Evolutionary conservation across 2,888 invertebrate genomes (phyloP).

Genomic region (Eupelmus urozonus): DNA sequence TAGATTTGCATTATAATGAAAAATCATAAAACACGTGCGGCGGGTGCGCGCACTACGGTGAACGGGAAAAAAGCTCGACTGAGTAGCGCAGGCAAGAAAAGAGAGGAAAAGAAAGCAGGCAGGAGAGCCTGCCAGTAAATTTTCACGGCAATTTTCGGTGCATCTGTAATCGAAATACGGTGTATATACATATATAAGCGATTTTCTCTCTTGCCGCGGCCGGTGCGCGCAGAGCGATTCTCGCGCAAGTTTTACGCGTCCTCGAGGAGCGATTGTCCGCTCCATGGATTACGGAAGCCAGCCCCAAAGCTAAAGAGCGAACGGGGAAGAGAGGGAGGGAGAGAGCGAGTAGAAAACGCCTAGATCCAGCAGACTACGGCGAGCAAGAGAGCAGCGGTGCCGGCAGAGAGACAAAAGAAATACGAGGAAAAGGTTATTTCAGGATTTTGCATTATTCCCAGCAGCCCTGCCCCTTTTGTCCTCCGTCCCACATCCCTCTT

Average conservation of each 20-base stretch:
- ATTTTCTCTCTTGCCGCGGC: conserved; percentile 55
- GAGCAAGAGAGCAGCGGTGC: conserved; percentile 24
- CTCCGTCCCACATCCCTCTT: conserved; percentile 38
- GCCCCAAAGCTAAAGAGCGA: conserved; percentile 50
- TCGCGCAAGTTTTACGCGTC: conserved; percentile 68
- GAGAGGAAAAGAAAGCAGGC: neutral
- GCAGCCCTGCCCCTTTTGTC: conserved; percentile 54
- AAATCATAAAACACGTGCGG: conserved; percentile 57
- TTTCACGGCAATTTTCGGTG: conserved; percentile 58
- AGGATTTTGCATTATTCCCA: conserved; percentile 68
- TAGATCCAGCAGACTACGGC: conserved; percentile 49
- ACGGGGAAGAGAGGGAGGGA: conserved; percentile 27
- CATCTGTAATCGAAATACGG: conserved; percentile 59
- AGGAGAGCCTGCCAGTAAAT: conserved; percentile 39
- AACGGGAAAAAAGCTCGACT: conserved; percentile 22
- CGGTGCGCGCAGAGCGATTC: conserved; percentile 54
- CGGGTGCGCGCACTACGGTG: neutral
- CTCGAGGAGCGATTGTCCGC: conserved; percentile 71
- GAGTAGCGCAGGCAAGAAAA: neutral
- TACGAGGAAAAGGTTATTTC: conserved; percentile 64
- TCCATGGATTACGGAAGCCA: conserved; percentile 56
- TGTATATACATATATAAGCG: conserved; percentile 55
- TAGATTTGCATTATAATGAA: conserved; percentile 59
- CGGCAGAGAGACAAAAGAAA: conserved; percentile 58
- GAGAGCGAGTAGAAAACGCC: conserved; percentile 59